Conservation (phyloP, 2,797 vertebrate species). For the Dendrocincla fuliginosa region DNA sequence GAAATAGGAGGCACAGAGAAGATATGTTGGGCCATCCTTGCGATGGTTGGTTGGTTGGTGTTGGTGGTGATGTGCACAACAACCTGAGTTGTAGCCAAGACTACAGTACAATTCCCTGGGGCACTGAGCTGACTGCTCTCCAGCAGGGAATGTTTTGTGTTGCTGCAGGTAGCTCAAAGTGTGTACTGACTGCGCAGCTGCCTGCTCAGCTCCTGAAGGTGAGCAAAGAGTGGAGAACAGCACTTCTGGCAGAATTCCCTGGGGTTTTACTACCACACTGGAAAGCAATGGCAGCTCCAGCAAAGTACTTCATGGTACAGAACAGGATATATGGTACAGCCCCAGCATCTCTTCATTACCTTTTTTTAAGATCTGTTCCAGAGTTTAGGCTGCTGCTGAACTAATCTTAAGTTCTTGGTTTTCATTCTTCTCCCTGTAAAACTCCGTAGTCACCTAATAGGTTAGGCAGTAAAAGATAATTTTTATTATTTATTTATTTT, state of each 20-base stretch:
- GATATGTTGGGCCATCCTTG: not conserved
- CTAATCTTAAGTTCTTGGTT: not conserved
- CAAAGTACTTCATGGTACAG: not conserved
- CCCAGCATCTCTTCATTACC: not conserved
- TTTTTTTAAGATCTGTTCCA: not conserved
- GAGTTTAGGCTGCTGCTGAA: not conserved
- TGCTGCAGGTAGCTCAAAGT: not conserved
- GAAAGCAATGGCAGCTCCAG: not conserved
- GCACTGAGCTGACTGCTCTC: not conserved
- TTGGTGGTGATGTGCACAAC: not conserved
- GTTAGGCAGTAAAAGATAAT: not conserved
- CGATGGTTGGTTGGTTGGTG: not conserved
- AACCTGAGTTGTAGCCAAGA: rapidly evolving
- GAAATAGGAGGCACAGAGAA: not conserved
- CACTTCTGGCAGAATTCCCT: not conserved
- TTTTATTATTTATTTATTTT: not conserved
- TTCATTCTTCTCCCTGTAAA: not conserved
- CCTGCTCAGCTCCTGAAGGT: not conserved
- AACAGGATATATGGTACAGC: not conserved
- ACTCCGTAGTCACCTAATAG: not conserved
- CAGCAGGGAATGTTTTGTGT: not conserved
- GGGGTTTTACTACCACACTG: not conserved
- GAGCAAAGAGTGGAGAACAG: not conserved
- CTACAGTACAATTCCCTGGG: not conserved
- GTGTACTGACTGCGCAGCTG: not conserved